Percentiles rank a stretch among this genome's conserved stretches.
These are phyloP conservation scores for Pyrocoelia pectoralis DNA, from an alignment of 2,888 invertebrate species.

Conservation along the genomic window DNA sequence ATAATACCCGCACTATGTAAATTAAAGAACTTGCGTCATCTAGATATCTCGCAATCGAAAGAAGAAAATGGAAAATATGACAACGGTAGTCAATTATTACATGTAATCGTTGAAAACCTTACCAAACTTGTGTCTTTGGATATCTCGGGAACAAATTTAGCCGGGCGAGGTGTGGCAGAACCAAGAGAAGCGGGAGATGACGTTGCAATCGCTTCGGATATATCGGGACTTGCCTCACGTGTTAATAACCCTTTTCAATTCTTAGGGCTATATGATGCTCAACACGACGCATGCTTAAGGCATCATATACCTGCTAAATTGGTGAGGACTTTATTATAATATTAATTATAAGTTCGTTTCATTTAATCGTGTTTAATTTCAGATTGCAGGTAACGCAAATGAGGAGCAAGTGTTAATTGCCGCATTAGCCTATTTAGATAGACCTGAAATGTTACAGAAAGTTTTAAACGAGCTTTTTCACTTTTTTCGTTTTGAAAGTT, in stretches of 20 bases:
- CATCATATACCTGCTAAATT: constrained; percentile 90
- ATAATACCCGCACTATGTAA: constrained; percentile 69
- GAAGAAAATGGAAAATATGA: constrained; percentile 74
- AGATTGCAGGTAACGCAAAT: constrained; percentile 92
- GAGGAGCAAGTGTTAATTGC: constrained; percentile 91
- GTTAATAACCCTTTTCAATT: constrained; percentile 84
- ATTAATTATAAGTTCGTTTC: neutral
- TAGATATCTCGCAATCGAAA: constrained; percentile 86
- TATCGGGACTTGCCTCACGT: constrained; percentile 84
- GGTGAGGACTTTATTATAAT: constrained; percentile 64
- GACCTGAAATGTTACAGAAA: constrained; percentile 81
- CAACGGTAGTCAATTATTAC: constrained; percentile 76
- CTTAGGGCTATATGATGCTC: constrained; percentile 90
- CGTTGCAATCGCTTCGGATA: constrained; percentile 71
- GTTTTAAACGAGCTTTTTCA: constrained; percentile 93
- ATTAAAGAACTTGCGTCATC: constrained; percentile 68
- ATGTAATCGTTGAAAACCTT: constrained; percentile 75
- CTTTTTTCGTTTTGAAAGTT: constrained; percentile 84
- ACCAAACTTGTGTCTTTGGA: constrained; percentile 84
- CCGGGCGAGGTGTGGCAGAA: constrained; percentile 81
- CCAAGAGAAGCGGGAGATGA: constrained; percentile 56
- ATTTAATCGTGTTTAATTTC: constrained; percentile 45
- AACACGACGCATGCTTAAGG: constrained; percentile 87
- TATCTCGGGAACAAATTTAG: constrained; percentile 95
- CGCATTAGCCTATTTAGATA: constrained; percentile 82